Evolutionary conservation across 1,140 invertebrate species (phyloP).

Genomic region (Harpegnathos saltator): DNA sequence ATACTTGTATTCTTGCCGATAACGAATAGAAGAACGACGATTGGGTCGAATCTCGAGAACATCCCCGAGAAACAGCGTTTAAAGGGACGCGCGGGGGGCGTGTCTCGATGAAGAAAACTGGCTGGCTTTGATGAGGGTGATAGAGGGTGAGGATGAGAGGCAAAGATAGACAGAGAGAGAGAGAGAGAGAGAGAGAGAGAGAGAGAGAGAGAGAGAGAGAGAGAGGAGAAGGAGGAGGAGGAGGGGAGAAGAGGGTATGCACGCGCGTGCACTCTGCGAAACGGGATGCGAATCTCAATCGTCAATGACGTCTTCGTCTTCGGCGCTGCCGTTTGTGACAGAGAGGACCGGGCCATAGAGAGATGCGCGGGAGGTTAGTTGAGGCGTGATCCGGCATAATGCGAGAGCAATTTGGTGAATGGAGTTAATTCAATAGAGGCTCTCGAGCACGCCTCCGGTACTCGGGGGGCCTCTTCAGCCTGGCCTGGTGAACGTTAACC

Average conservation of each 20-base stretch:
- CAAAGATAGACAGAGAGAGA: conserved; percentile 30
- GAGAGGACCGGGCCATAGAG: conserved; percentile 56
- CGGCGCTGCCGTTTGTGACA: conserved; percentile 64
- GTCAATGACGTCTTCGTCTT: conserved; percentile 56
- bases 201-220: neutral
- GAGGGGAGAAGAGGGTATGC: too few species aligned
- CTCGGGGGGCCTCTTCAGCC: conserved; percentile 59
- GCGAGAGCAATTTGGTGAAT: conserved; percentile 79
- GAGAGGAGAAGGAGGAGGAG: too few species aligned
- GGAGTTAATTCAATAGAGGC: conserved; percentile 79
- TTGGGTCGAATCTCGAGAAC: conserved; percentile 23
- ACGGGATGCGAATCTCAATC: conserved; percentile 70
- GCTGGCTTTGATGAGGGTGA: conserved; percentile 23
- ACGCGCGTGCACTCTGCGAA: conserved; percentile 17
- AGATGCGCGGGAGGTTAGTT: conserved; percentile 63
- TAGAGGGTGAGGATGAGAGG: conserved; percentile 34
- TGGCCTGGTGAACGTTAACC: conserved; percentile 71
- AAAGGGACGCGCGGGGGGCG: neutral
- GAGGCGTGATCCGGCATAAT: conserved; percentile 79
- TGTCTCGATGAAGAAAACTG: conserved; percentile 48
- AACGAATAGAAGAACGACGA: conserved; percentile 19
- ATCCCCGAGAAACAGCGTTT: neutral
- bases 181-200: conserved; percentile 56
- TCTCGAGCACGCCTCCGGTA: conserved; percentile 75
- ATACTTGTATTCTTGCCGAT: conserved; percentile 29